Conservation (phyloP, 2,888 invertebrate species). For the Chorisops tibialis region DNA sequence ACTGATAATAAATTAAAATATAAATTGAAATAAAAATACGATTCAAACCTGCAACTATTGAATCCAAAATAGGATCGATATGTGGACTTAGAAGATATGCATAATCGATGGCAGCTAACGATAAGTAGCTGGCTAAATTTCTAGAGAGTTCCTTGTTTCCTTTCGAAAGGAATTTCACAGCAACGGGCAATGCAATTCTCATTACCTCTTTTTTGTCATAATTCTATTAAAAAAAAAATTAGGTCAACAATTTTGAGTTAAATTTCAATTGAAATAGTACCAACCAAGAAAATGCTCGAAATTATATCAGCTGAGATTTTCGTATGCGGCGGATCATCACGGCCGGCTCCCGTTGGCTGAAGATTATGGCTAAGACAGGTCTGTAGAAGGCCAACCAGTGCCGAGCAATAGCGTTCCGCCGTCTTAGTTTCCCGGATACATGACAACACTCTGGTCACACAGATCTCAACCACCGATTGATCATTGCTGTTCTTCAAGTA, state of each 20-base stretch:
- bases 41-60: conserved; percentile 77
- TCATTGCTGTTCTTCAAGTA: conserved; percentile 86
- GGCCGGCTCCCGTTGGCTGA: conserved; percentile 62
- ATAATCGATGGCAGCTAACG: conserved; percentile 88
- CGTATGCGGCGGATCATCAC: conserved; percentile 91
- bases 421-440: conserved; percentile 84
- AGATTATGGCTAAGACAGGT: conserved; percentile 86
- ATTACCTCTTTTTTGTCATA: conserved; percentile 60
- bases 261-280: conserved; percentile 37
- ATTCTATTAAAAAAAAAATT: conserved; percentile 47
- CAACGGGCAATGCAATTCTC: conserved; percentile 73
- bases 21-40: not conserved
- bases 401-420: conserved; percentile 79
- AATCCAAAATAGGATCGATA: conserved; percentile 85
- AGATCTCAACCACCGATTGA: conserved; percentile 93
- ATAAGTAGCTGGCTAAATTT: conserved; percentile 88
- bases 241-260: conserved; percentile 1
- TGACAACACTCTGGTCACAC: conserved; percentile 84
- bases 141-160: conserved; percentile 85
- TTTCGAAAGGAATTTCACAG: conserved; percentile 86
- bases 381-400: conserved; percentile 79
- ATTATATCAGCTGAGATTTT: conserved; percentile 95
- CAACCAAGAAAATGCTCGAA: conserved; percentile 89
- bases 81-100: conserved; percentile 81
- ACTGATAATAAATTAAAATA: too few species aligned